Conservation (phyloP, 2,888 invertebrate species). For the Drosophila melanosoma region DNA sequence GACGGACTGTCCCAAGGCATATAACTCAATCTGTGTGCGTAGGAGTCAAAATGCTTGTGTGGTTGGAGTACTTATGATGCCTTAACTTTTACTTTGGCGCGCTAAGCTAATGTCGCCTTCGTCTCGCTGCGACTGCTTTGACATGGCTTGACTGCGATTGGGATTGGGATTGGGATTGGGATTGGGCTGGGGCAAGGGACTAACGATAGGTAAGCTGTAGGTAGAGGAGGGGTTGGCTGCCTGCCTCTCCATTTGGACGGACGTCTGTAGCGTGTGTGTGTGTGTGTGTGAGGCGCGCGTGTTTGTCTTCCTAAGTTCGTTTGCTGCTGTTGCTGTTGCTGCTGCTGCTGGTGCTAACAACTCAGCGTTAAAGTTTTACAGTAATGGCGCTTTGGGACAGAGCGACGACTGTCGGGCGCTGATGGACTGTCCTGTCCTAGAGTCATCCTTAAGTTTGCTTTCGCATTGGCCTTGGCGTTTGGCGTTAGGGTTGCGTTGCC, state of each 20-base stretch:
- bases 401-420: slow-evolving; percentile 50
- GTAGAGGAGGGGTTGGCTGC: slow-evolving; percentile 21
- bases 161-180: slow-evolving; percentile 33
- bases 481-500: background rate
- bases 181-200: slow-evolving; percentile 36
- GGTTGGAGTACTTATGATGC: background rate
- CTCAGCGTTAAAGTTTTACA: slow-evolving; percentile 79
- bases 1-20: background rate
- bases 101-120: slow-evolving; percentile 44
- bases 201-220: slow-evolving; percentile 34
- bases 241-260: slow-evolving; percentile 22
- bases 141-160: slow-evolving; percentile 47
- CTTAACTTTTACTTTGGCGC: slow-evolving; percentile 25
- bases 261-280: slow-evolving; percentile 37
- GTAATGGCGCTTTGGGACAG: slow-evolving; percentile 76
- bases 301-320: slow-evolving; percentile 77
- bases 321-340: slow-evolving; percentile 61
- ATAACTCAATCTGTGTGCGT: slow-evolving; percentile 16
- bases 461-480: slow-evolving; percentile 6
- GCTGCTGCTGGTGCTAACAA: slow-evolving; percentile 61
- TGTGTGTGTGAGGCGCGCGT: slow-evolving; percentile 56
- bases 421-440: slow-evolving; percentile 74
- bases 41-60: background rate
- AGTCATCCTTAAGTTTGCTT: slow-evolving; percentile 7
- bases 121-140: slow-evolving; percentile 37